Base-by-base conservation (phyloP, 1,140 invertebrate genomes). In the Ostrea denselamellosa region DNA sequence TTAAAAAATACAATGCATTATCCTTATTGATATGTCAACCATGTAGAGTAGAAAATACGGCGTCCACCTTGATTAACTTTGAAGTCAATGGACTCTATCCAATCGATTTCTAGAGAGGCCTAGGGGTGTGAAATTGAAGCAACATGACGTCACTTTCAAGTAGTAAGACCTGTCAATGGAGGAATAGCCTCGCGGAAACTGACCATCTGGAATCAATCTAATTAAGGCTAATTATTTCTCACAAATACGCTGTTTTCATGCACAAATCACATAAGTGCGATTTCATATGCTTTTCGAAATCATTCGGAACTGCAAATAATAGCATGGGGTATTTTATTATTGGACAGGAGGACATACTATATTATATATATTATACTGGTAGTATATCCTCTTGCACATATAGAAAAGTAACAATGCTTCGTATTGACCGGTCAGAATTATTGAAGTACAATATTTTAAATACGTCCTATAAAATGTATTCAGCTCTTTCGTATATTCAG, bases 121-220 rank as follows among this genome's bases (percentile, higher is more conserved):
- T 28, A 12, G 68, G 68, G 28, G 68, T 77, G 68, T 77, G 28
- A 77, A 77, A 77, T 77, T 77, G 28, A 77, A 77, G 28, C 68
- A 28, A 17, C 68, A 34, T 77, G 68, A 77, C 68, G 68, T 77
- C 68, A 77, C 68, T 28, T 77, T 77, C 68, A 77, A 28, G 68
- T 25, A 22, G 68, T 5, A 22, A 25, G 68, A 28, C 10, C 68
- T 77, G 68, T 77, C 68, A 9, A 17, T 77, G 25, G 12, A 34
- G 68, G n/a, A 77, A 34, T 25, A 77, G 22, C 68, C 25, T 34
- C 25, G 14, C 68, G 68, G 68, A 77, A 77, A 77, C 68, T 77
- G 68, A 77, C 68, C 68, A 77, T 77, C 68, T 77, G 68, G 68
- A 25, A 2, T 77, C 12, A 14, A 34, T 22, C 68, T 77, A 77